A percentile compares a stretch with the other conserved stretches of the same genome.
These are phyloP conservation scores for Nanorana parkeri DNA, from an alignment of 2,113 vertebrate species.

Conservation along the genomic window DNA sequence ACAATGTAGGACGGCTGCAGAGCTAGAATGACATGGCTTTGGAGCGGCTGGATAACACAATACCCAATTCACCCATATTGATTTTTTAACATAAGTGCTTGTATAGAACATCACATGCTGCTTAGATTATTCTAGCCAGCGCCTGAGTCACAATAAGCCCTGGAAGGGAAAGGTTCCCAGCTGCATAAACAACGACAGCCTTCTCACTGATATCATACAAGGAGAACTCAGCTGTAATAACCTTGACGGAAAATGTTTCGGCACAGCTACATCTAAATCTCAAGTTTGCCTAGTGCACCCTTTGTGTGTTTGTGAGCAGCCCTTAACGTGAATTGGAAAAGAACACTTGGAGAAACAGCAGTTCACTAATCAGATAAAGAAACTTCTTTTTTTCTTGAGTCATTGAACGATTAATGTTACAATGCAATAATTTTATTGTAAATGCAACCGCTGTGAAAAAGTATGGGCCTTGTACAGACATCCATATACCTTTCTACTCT, in stretches of 20 bases:
- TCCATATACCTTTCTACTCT: no score
- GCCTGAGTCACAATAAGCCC: constrained; percentile 47
- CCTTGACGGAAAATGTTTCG: constrained; percentile 65
- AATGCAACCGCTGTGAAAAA: no score
- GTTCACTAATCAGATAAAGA: no score
- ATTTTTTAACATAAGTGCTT: constrained; percentile 57
- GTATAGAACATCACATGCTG: constrained; percentile 55
- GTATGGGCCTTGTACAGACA: no score
- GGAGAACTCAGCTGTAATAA: constrained; percentile 66
- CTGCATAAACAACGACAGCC: constrained; percentile 65
- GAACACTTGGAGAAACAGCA: no score
- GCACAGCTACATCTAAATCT: constrained; percentile 9
- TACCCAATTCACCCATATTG: constrained; percentile 40
- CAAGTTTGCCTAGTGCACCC: constrained; percentile 6
- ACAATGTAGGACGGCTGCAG: constrained; percentile 40
- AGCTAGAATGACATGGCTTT: constrained; percentile 40
- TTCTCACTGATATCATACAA: constrained; percentile 53
- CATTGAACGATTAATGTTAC: no score
- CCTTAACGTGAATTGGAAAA: no score
- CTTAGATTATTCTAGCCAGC: constrained; percentile 54
- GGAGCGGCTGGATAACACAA: constrained; percentile 49
- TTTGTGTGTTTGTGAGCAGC: constrained; percentile 52
- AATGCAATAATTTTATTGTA: no score
- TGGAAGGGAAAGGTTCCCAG: constrained; percentile 61
- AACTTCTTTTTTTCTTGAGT: no score